These are phyloP conservation scores for Caenorhabditis wallacei DNA, from an alignment of 2,888 invertebrate genomes.

Conservation along the genomic window DNA sequence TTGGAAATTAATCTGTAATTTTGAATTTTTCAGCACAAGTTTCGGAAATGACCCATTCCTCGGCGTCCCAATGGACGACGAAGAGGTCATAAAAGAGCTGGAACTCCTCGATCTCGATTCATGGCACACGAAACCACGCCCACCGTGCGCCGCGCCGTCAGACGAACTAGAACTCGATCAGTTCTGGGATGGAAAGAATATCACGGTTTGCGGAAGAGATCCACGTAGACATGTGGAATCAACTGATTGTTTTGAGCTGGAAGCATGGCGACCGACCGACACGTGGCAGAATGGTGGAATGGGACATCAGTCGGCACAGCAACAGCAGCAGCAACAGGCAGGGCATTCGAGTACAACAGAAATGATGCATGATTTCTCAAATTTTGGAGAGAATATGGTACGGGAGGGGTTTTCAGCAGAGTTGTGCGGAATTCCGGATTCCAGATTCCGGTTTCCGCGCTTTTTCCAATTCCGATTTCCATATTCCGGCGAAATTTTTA, in stretches of 20 bases:
- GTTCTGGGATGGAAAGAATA: slow-evolving; percentile 59
- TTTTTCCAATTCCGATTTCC: no score
- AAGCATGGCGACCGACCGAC: slow-evolving; percentile 58
- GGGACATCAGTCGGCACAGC: slow-evolving; percentile 20
- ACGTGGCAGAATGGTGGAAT: slow-evolving; percentile 36
- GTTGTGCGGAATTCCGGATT: no score
- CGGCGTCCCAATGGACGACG: slow-evolving; percentile 59
- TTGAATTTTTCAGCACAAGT: slow-evolving; percentile 41
- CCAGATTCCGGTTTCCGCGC: no score
- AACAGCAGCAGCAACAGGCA: slow-evolving; percentile 5
- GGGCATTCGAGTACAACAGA: slow-evolving; percentile 37
- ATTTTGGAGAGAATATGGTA: slow-evolving; percentile 61
- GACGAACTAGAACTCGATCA: slow-evolving; percentile 52
- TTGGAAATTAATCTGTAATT: background rate
- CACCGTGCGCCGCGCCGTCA: slow-evolving; percentile 51
- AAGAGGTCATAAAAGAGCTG: slow-evolving; percentile 65
- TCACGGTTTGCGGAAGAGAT: slow-evolving; percentile 62
- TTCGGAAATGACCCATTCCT: slow-evolving; percentile 64
- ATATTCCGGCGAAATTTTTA: no score
- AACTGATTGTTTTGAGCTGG: slow-evolving; percentile 62
- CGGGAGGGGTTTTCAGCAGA: slow-evolving; percentile 6
- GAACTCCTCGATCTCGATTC: slow-evolving; percentile 62
- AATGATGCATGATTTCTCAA: slow-evolving; percentile 52
- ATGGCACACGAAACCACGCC: slow-evolving; percentile 54
- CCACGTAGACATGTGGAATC: slow-evolving; percentile 28